Evolutionary conservation across 92 coral and sea anemone genomes (phyloP).

Genomic region (Zoanthus gigantus): DNA sequence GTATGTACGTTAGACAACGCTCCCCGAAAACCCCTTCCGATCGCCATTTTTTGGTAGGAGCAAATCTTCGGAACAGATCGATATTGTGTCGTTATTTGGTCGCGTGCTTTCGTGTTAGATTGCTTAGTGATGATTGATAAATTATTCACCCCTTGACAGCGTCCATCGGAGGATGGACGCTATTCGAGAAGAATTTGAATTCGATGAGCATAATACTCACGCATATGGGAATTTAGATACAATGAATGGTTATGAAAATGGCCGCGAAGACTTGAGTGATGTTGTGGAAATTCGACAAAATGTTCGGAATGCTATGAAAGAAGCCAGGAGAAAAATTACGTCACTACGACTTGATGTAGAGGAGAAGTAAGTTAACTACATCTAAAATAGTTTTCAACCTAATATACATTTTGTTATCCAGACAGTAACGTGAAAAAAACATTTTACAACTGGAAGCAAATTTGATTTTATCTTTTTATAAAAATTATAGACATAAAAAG

Average conservation of each 20-base stretch:
- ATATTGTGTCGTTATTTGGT: not conserved
- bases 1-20: not conserved
- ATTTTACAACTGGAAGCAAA: no score
- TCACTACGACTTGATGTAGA: constrained; percentile 92
- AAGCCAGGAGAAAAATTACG: constrained; percentile 88
- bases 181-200: constrained; percentile 84
- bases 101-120: constrained; percentile 12
- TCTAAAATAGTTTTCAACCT: no score
- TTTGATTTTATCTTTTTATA: no score
- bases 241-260: constrained; percentile 61
- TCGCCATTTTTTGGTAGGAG: not conserved
- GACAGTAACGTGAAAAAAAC: no score
- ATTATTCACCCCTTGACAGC: constrained; percentile 38
- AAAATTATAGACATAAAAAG: no score
- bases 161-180: constrained; percentile 87
- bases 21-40: not conserved
- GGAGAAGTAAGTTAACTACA: constrained; percentile 70
- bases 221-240: constrained; percentile 49
- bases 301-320: constrained; percentile 91
- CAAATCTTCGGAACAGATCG: constrained; percentile 13
- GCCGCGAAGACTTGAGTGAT: constrained; percentile 68
- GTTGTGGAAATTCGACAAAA: constrained; percentile 87
- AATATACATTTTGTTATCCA: no score
- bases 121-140: not conserved
- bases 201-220: constrained; percentile 53